These are phyloP conservation scores for Crypturellus tataupa DNA, from an alignment of 2,797 vertebrate genomes.

Conservation along the genomic window DNA sequence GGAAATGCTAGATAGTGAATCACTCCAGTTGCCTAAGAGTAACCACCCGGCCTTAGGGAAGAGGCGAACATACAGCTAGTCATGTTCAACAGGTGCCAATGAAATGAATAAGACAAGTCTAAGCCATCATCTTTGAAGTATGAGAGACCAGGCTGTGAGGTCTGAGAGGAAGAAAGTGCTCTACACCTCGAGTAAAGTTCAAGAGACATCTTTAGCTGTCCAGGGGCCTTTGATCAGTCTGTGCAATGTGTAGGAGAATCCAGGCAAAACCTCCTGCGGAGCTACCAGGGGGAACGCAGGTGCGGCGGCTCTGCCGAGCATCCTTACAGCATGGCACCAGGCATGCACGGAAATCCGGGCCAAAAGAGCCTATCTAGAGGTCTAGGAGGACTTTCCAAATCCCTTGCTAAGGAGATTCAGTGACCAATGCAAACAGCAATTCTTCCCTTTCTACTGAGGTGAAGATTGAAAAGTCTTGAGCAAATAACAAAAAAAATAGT, in stretches of 20 bases:
- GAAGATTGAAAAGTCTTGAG: conserved; percentile 33
- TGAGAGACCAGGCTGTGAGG: not conserved
- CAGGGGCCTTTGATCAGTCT: conserved; percentile 62
- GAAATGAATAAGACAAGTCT: conserved; percentile 55
- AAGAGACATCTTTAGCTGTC: conserved; percentile 28
- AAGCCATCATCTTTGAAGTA: conserved; percentile 67
- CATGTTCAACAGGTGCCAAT: conserved; percentile 67
- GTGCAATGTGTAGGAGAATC: not conserved
- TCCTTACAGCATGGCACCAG: conserved; percentile 10
- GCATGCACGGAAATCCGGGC: conserved; percentile 11
- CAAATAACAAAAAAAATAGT: conserved; percentile 38
- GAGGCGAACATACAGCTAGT: conserved; percentile 12
- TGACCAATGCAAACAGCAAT: not conserved
- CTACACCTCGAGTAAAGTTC: conserved; percentile 48
- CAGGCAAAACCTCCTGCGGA: conserved; percentile 65
- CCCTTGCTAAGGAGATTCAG: conserved; percentile 16
- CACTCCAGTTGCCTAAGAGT: conserved; percentile 32
- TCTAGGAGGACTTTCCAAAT: not conserved
- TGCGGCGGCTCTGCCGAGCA: conserved; percentile 31
- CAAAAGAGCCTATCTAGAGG: not conserved
- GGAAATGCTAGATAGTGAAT: conserved; percentile 67
- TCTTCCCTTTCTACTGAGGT: conserved; percentile 16
- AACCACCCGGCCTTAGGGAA: conserved; percentile 44
- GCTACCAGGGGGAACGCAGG: conserved; percentile 62
- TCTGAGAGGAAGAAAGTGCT: conserved; percentile 35